Evolutionary conservation across 2,888 invertebrate species (phyloP), one percentile per base, ranked within the genome.

Genomic region (Argyra leucocephala): DNA sequence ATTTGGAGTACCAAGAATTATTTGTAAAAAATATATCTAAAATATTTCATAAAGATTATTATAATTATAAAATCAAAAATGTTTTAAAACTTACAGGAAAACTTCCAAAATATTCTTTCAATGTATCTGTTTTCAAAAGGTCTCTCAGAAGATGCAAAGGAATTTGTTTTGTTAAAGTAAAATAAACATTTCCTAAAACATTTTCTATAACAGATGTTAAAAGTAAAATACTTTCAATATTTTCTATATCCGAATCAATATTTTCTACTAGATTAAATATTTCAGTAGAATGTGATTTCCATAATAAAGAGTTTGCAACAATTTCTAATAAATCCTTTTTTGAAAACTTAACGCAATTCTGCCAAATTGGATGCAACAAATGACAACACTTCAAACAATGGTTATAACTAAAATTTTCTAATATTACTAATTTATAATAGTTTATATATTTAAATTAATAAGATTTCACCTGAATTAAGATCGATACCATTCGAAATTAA

Each of bases 1-100:
- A 65, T 76, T 73, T 7, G 83, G 82, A 24, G 82, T 80, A 3
- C 84, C 83, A 67, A 83, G 73, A 18, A 83, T 60, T 31, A 82
- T 68, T 72, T 79, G 76, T 15, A 83, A 69, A n/a, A 82, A 73
- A 12, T 74, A 69, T 58, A 76, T 71, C 78, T 79, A 67, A 31
- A 73, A 70, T 66, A 64, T 65, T n/a, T n/a, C n/a, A n/a, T n/a
- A n/a, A n/a, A n/a, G n/a, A n/a, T n/a, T n/a, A n/a, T n/a, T n/a
- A n/a, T n/a, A n/a, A n/a, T n/a, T n/a, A n/a, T n/a, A n/a, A n/a
- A n/a, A n/a, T n/a, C n/a, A n/a, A n/a, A n/a, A n/a, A n/a, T 31
- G 31, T 31, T 31, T 3, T n/a, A n/a, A 4, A 61, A 66, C 73
- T 73, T 73, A 82, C 81, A 66, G 76, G 73, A 64, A 73, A 69